Conservation (phyloP, 2,113 vertebrate species). For the Crotalus viridis region DNA sequence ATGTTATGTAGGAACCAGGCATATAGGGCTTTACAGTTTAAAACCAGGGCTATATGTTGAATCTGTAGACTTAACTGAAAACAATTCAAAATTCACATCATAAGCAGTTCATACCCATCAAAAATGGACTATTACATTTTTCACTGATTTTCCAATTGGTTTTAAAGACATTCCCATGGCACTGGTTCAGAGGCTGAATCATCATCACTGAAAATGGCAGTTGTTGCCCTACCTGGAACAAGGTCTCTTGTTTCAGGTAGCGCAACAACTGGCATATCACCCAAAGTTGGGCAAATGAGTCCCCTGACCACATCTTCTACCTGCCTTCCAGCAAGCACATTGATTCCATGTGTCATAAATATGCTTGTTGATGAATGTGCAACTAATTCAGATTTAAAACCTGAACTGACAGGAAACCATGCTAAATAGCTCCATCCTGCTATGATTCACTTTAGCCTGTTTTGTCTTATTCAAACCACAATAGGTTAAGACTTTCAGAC, state of each 20-base stretch:
- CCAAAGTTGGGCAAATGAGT: background rate
- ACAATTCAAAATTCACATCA: background rate
- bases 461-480: background rate
- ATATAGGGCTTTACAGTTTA: background rate
- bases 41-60: background rate
- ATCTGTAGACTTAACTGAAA: background rate
- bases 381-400: background rate
- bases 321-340: background rate
- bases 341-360: background rate
- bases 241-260: background rate
- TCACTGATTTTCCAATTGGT: background rate
- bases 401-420: background rate
- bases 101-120: background rate
- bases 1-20: background rate
- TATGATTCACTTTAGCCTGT: background rate
- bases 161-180: background rate
- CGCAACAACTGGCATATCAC: background rate
- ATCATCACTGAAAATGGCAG: background rate
- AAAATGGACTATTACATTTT: background rate
- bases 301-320: background rate
- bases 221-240: background rate
- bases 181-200: background rate
- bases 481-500: background rate
- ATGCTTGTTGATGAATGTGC: background rate
- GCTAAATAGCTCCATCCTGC: background rate